Conservation (phyloP, 2,113 vertebrate genomes). For the Tupaia chinensis region DNA sequence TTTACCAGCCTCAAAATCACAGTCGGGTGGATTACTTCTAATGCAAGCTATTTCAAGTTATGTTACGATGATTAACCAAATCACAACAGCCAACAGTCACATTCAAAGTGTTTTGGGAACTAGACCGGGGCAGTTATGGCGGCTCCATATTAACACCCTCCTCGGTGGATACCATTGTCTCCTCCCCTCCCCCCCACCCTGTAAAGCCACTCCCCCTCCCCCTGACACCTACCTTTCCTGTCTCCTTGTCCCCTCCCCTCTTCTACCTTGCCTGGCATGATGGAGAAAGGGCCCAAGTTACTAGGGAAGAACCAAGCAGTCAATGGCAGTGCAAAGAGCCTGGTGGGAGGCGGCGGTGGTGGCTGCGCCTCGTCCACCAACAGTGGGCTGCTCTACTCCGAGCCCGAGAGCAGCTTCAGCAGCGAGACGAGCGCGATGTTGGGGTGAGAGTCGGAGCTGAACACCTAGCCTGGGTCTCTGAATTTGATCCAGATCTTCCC, state of each 20-base stretch:
- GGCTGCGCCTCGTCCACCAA: conserved; percentile 87
- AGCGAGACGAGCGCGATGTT: conserved; percentile 98
- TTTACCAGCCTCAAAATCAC: not conserved
- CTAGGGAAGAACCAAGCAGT: conserved; percentile 91
- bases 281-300: conserved; percentile 95
- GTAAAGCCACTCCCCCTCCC: conserved; percentile 71
- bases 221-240: conserved; percentile 68
- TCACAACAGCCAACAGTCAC: not conserved
- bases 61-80: not conserved
- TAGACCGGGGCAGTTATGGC: conserved; percentile 82
- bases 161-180: conserved; percentile 35
- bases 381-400: conserved; percentile 92
- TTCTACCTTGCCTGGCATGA: conserved; percentile 94
- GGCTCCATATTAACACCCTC: conserved; percentile 82
- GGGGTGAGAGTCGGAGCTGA: conserved; percentile 98
- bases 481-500: conserved; percentile 90
- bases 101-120: conserved; percentile 24
- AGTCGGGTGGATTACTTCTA: not conserved
- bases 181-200: conserved; percentile 66
- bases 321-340: conserved; percentile 94
- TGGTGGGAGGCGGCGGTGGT: conserved; percentile 89
- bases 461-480: conserved; percentile 96
- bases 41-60: not conserved
- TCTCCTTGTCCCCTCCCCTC: conserved; percentile 65
- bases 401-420: conserved; percentile 93